A percentile compares a stretch with the other conserved stretches of the same genome.
These are phyloP conservation scores for Drosophila nigricruria DNA, from an alignment of 2,888 invertebrate genomes.

Conservation along the genomic window DNA sequence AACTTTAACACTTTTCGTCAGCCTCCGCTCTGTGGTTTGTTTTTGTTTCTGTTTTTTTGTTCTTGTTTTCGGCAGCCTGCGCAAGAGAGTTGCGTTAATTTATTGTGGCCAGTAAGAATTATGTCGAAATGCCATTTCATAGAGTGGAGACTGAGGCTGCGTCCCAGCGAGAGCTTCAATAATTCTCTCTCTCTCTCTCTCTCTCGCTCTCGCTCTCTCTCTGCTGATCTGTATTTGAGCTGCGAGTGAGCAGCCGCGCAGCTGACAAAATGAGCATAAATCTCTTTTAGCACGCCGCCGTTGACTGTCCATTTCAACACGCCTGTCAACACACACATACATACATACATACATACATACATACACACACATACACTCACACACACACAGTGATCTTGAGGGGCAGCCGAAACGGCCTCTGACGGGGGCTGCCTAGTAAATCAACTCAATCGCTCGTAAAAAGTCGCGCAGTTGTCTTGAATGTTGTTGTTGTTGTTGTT, in stretches of 20 bases:
- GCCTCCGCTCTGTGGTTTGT: conserved; percentile 9
- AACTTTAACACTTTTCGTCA: conserved; percentile 77
- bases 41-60: neutral
- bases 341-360: conserved; percentile 20
- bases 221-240: conserved; percentile 6
- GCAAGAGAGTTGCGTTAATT: conserved; percentile 50
- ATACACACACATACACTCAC: conserved; percentile 20
- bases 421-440: conserved; percentile 74
- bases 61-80: conserved; percentile 20
- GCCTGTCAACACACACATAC: conserved; percentile 78
- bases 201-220: neutral
- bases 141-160: conserved; percentile 29
- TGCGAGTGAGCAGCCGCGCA: conserved; percentile 59
- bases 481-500: conserved; percentile 34
- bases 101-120: conserved; percentile 62
- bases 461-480: conserved; percentile 66
- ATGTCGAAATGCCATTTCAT: conserved; percentile 71
- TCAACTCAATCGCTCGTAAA: conserved; percentile 80
- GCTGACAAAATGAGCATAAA: conserved; percentile 79
- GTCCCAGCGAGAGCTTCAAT: neutral
- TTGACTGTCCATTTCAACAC: conserved; percentile 79
- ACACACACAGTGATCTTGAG: conserved; percentile 19
- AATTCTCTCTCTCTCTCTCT: neutral
- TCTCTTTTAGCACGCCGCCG: conserved; percentile 78
- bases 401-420: conserved; percentile 57